Base-by-base conservation (phyloP, 2,888 invertebrate genomes). In the Cistogaster globosa region DNA sequence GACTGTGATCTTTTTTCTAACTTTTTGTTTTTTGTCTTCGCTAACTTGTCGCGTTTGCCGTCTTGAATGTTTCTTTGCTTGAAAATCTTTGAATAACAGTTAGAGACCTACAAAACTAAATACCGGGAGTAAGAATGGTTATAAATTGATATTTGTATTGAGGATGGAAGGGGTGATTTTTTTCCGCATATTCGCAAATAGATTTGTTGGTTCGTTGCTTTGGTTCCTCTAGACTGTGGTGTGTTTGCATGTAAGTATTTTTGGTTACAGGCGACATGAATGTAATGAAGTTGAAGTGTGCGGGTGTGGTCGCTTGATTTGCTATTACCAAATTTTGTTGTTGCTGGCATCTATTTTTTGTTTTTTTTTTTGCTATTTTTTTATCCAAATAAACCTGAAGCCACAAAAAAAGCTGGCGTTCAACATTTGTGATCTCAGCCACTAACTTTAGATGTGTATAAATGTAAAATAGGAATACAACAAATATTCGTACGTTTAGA, bases 231-330 rank as follows among this genome's bases (percentile, higher is more conserved):
- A 60, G 58, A 51, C 20, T 76, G 80, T 74, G 58, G 22, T 78
- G 48, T 85, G 86, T 82, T 76, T 79, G 79, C 82, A 81, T 82
- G 79, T 82, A 77, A 80, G 83, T 78, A 89, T 90, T 89, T 90
- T 88, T 89, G 90, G 90, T 90, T 90, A 90, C 91, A 91, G 91
- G 91, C 92, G 90, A 92, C 92, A 92, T 91, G 90, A 92, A 92
- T 92, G 91, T 92, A 92, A 92, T 92, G 92, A 91, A 92, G 92
- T 92, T 92, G 92, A 91, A 92, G 92, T 92, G 92, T 91, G 92
- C 92, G 92, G 92, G 92, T 92, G 92, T 92, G 92, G 92, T 92
- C 92, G 91, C 89, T 88, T 87, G 87, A 86, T 82, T 86, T 84
- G 86, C 84, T 81, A 88, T 89, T 86, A 86, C 86, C 75, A 84